Percentiles rank a stretch among this genome's conserved stretches.
These are phyloP conservation scores for Cartodere bifasciata DNA, from an alignment of 2,888 invertebrate genomes.

Conservation along the genomic window DNA sequence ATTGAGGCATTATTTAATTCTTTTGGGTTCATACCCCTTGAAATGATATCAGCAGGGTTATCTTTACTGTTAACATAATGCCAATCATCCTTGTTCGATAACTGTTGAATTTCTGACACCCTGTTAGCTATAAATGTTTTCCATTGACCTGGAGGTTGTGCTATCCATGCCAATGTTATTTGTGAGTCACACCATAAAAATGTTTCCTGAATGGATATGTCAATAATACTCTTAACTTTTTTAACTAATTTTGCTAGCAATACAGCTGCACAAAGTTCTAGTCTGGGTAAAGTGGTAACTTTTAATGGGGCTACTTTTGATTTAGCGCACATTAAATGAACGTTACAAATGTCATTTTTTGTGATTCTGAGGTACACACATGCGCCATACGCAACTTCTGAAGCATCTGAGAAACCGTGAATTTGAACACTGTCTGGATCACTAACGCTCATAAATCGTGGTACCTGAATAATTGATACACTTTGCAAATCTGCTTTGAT, in stretches of 20 bases:
- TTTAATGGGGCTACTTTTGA: conserved; percentile 1
- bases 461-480: not conserved
- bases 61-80: not conserved
- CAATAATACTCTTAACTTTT: not conserved
- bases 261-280: not conserved
- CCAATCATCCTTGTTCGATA: not conserved
- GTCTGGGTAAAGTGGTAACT: not conserved
- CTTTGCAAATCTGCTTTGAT: not conserved
- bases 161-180: not conserved
- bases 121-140: not conserved
- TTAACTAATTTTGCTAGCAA: not conserved
- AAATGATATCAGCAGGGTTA: not conserved
- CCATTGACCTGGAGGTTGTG: not conserved
- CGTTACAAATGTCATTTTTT: not conserved
- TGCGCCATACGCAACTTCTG: not conserved
- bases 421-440: not conserved
- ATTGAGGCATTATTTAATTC: not conserved
- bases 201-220: not conserved
- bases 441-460: not conserved
- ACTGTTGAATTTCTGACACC: too few relatives aligned
- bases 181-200: not conserved
- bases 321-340: not conserved
- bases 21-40: too few relatives aligned
- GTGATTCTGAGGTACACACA: not conserved
- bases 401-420: not conserved